Evolutionary conservation across 2,888 invertebrate species (phyloP).

Genomic region (Corythucha ciliata): DNA sequence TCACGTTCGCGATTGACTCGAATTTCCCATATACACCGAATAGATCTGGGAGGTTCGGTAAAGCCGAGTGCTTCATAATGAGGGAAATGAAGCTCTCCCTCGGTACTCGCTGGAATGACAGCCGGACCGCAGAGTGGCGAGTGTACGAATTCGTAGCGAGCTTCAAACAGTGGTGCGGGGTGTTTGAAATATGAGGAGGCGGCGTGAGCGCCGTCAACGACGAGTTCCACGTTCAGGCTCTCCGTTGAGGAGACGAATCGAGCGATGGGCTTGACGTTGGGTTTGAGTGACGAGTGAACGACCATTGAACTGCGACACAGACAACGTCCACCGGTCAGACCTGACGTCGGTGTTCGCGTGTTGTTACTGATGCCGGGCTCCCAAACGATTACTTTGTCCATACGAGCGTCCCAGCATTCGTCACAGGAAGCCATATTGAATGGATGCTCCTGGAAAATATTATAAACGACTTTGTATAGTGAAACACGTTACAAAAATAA

Average conservation of each 20-base stretch:
- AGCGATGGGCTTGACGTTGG: conserved; percentile 34
- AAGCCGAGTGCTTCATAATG: conserved; percentile 67
- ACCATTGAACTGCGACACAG: conserved; percentile 31
- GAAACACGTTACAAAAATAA: no score
- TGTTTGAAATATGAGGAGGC: conserved; percentile 83
- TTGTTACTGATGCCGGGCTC: conserved; percentile 50
- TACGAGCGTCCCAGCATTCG: conserved; percentile 77
- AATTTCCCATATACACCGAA: conserved; percentile 70
- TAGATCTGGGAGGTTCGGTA: conserved; percentile 42
- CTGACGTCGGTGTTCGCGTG: conserved; percentile 42
- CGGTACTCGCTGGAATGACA: conserved; percentile 64
- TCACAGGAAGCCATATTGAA: conserved; percentile 70
- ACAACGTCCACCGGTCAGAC: conserved; percentile 30
- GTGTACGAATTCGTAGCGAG: conserved; percentile 79
- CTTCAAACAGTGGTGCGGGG: conserved; percentile 71
- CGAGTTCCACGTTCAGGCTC: conserved; percentile 67
- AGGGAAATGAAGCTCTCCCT: conserved; percentile 80
- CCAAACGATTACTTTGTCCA: conserved; percentile 73
- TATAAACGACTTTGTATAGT: no score
- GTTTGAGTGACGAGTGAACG: conserved; percentile 42
- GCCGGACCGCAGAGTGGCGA: conserved; percentile 81
- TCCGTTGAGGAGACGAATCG: conserved; percentile 67
- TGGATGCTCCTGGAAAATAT: conserved; percentile 54
- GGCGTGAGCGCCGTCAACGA: conserved; percentile 75
- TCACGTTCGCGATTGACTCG: conserved; percentile 74